phyloP scores from a whole-genome alignment of 2,888 invertebrate species.

The Xylota sylvarum region DNA sequence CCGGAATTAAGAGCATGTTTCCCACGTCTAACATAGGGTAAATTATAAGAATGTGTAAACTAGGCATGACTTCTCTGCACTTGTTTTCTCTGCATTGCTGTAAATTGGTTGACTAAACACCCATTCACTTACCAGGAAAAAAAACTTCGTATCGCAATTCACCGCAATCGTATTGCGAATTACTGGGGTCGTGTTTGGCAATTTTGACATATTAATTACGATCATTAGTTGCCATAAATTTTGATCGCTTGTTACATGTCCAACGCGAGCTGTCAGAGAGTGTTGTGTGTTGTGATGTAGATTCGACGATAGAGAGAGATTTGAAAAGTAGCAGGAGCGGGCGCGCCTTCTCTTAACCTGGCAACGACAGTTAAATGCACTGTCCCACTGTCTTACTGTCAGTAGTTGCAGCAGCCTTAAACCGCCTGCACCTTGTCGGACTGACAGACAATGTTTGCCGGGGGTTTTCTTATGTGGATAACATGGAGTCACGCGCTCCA shows the following conservation, averaged over 20 bases:
- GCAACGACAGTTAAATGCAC: slow-evolving; percentile 38
- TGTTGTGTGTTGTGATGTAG: slow-evolving; percentile 45
- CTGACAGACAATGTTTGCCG: slow-evolving; percentile 51
- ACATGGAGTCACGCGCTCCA: slow-evolving; percentile 61
- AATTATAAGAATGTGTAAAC: background rate
- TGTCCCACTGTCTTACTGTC: slow-evolving; percentile 49
- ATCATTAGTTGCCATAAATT: slow-evolving; percentile 79
- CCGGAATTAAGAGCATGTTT: too few species aligned
- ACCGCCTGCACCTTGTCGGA: slow-evolving; percentile 62
- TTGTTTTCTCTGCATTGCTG: background rate
- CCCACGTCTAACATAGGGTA: slow-evolving; percentile 30
- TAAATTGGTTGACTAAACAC: slow-evolving; percentile 36
- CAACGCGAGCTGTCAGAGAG: slow-evolving; percentile 65
- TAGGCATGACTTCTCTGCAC: background rate
- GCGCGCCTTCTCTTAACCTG: slow-evolving; percentile 35
- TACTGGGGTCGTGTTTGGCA: slow-evolving; percentile 75
- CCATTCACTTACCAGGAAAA: slow-evolving; percentile 26
- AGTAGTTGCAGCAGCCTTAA: slow-evolving; percentile 39
- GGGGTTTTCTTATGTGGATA: slow-evolving; percentile 42
- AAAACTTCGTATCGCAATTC: slow-evolving; percentile 30
- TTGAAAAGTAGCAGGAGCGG: slow-evolving; percentile 33
- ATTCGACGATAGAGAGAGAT: slow-evolving; percentile 26
- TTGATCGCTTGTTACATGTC: slow-evolving; percentile 77
- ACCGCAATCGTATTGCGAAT: slow-evolving; percentile 55
- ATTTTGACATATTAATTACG: slow-evolving; percentile 79